Evolutionary conservation across 2,113 vertebrate genomes (phyloP).

Genomic region (Thryonomys swinderianus): DNA sequence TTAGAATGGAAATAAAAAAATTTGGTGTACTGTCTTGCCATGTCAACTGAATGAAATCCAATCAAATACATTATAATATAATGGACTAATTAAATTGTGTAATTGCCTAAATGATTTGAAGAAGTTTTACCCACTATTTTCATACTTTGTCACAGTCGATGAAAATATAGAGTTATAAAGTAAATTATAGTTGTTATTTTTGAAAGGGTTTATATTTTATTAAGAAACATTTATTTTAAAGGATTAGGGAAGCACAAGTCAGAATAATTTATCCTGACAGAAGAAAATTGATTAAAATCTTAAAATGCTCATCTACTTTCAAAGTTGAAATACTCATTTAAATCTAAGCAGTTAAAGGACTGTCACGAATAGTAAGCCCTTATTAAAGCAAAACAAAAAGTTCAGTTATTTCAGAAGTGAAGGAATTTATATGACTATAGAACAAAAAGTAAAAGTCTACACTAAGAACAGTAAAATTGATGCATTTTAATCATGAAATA

Average conservation of each 20-base stretch:
- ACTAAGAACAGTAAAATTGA: conserved; percentile 45
- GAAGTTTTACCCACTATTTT: neutral
- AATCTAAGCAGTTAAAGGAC: conserved; percentile 48
- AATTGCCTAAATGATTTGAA: neutral
- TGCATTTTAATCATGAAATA: conserved; percentile 56
- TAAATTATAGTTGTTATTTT: neutral
- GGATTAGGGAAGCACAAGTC: neutral
- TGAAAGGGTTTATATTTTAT: neutral
- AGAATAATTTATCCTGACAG: neutral
- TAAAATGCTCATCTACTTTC: neutral
- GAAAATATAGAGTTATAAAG: neutral
- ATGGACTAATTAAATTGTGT: neutral
- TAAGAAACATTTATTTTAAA: conserved; percentile 21
- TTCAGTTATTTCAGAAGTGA: conserved; percentile 24
- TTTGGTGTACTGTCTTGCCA: neutral
- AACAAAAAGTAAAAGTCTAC: conserved; percentile 33
- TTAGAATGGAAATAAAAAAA: neutral
- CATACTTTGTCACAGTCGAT: neutral
- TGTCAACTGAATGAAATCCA: conserved; percentile 34
- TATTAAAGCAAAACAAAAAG: neutral
- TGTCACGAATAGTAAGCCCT: conserved; percentile 17
- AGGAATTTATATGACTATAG: neutral
- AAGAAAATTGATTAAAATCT: conserved; percentile 2
- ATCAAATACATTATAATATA: neutral
- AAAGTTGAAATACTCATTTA: conserved; percentile 15